Conservation (phyloP, 2,888 invertebrate genomes). For the Cerastis rubricosa region DNA sequence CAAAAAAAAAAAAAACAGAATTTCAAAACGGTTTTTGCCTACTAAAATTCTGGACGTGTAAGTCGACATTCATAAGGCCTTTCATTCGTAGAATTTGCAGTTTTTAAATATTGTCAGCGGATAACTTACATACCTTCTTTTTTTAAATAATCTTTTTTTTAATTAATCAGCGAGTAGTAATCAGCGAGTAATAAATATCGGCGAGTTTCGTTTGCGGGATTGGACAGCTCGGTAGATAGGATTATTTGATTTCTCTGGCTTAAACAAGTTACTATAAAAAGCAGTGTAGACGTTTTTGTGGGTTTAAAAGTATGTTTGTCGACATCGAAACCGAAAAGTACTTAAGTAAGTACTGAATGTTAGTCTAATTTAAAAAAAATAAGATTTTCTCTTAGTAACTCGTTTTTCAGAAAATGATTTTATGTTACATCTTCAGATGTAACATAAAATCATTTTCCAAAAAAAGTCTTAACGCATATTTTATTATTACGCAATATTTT, state of each 20-base stretch:
- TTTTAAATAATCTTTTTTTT: too few species aligned
- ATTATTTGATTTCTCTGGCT: slow-evolving; percentile 9
- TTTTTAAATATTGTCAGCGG: background rate
- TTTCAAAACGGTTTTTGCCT: background rate
- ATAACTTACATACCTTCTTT: background rate
- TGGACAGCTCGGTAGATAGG: background rate
- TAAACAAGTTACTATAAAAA: background rate
- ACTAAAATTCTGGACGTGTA: slow-evolving; percentile 10
- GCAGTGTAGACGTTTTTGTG: background rate
- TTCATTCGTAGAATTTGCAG: background rate
- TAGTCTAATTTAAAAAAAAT: background rate
- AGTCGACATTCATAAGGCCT: background rate
- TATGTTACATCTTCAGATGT: too few species aligned
- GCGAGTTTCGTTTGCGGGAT: too few species aligned
- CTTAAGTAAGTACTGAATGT: background rate
- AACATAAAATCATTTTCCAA: background rate
- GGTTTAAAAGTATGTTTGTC: background rate
- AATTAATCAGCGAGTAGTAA: too few species aligned
- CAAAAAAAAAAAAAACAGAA: background rate
- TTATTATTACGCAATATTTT: background rate
- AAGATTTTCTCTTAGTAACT: background rate
- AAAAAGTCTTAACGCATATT: background rate
- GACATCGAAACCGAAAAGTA: background rate
- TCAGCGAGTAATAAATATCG: too few species aligned
- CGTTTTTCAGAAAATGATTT: too few species aligned